Base-by-base conservation (phyloP, 2,797 vertebrate species). In the Sparus aurata region DNA sequence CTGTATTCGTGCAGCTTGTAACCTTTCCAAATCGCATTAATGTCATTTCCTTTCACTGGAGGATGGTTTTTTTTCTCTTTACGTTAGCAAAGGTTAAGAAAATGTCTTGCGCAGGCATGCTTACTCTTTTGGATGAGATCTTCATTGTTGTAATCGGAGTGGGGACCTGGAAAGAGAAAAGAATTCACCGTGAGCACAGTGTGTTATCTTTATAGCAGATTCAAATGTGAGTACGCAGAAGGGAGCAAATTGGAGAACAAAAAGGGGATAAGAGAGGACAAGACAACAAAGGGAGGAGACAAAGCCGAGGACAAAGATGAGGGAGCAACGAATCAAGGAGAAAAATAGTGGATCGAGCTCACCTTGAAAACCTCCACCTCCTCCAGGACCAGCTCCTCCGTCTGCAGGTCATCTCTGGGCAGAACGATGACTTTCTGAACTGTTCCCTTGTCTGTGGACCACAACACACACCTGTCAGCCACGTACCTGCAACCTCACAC, bases 281-380 rank as follows among this genome's bases (percentile, higher is more conserved):
- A 30, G 6, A 47, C 46, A 57, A 38, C 9, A 34, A 22, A 55
- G 17, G 23, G 16, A 38, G 18, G 2, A 30, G 34, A 23, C 0
- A 34, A 49, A 57, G 49, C 1, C 50, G 59, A 67, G 13, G 34
- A 49, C 2, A 59, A 46, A 64, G 15, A 57, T 17, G 16, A 3
- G 62, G 27, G 46, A 22, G 46, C 11, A 69, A 64, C 12, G 12
- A 38, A 25, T 17, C 20, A 25, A 34, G 12, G 12, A 30, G 17
- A 53, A 23, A 38, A 13, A 41, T 5, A 52, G 7, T 2, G 6
- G 53, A n/a, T 23, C 18, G 58, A 27, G 30, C 84, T 73, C 74
- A 99, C 98, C 97, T 97, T 99, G 91, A 99, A 99, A 75, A 99
- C 98, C 81, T 99, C 98, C 0, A 98, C 98, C 86, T 99, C 98